phyloP scores from a whole-genome alignment of 2,797 vertebrate species.

The Esox lucius region DNA sequence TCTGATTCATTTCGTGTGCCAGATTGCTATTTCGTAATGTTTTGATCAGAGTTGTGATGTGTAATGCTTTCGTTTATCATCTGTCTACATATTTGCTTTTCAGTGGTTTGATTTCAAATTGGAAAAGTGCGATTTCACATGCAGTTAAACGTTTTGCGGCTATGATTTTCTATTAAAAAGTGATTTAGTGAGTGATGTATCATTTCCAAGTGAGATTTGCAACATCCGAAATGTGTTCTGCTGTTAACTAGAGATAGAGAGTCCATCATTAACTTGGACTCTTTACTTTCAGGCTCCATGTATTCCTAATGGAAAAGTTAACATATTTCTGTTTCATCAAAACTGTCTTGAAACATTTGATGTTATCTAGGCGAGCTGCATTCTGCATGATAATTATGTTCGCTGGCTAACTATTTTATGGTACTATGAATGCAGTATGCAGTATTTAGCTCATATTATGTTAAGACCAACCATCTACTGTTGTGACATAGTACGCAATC shows the following conservation, averaged over 20 bases:
- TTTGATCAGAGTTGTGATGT: slow-evolving; percentile 57
- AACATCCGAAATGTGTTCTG: neutral
- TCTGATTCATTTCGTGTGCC: neutral
- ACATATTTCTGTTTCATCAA: neutral
- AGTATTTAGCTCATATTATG: neutral
- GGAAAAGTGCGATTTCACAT: slow-evolving; percentile 57
- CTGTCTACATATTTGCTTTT: slow-evolving; percentile 36
- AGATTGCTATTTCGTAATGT: slow-evolving; percentile 15
- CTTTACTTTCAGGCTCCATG: too few relatives aligned
- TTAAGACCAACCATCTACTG: neutral
- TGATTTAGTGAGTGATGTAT: slow-evolving; percentile 42
- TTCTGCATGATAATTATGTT: too few relatives aligned
- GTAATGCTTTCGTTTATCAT: slow-evolving; percentile 53
- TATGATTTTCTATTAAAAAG: slow-evolving; percentile 50
- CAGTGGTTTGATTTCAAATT: slow-evolving; percentile 43
- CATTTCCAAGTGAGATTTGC: slow-evolving; percentile 39
- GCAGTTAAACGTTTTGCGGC: slow-evolving; percentile 39
- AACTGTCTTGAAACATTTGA: neutral
- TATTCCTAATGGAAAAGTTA: neutral
- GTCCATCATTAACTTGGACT: neutral
- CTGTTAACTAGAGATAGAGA: neutral
- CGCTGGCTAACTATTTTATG: too few relatives aligned
- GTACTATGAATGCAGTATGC: too few relatives aligned
- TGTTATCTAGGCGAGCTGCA: neutral
- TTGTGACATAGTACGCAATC: neutral